phyloP scores from a whole-genome alignment of 2,888 invertebrate genomes.

The Zygaena filipendulae region DNA sequence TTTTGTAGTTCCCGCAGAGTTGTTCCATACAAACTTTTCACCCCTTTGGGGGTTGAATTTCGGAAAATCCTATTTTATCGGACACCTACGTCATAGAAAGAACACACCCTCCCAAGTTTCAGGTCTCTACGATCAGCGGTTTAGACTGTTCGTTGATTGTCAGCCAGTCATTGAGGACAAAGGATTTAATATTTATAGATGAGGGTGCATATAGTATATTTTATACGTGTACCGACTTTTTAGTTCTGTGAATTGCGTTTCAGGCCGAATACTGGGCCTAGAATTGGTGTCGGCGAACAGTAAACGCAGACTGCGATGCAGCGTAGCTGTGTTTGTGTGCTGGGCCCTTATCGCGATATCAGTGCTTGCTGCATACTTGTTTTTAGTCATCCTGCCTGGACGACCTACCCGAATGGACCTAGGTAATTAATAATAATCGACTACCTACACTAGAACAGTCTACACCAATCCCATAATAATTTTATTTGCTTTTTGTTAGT shows the following conservation, averaged over 20 bases:
- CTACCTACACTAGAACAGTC: not conserved
- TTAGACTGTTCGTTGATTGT: too few species aligned
- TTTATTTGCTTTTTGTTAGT: not conserved
- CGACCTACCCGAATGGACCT: conserved; percentile 33
- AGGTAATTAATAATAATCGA: too few species aligned
- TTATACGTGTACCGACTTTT: conserved; percentile 4
- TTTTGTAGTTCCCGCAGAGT: too few species aligned
- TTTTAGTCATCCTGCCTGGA: conserved; percentile 27
- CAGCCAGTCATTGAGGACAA: too few species aligned
- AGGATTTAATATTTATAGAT: conserved; percentile 1
- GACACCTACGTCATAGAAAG: too few species aligned
- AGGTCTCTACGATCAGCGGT: too few species aligned
- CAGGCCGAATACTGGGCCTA: conserved; percentile 53
- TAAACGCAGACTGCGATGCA: conserved; percentile 40
- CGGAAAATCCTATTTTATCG: too few species aligned
- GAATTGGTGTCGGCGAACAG: conserved; percentile 42
- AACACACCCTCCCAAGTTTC: too few species aligned
- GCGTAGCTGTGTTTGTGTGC: conserved; percentile 54
- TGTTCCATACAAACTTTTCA: too few species aligned
- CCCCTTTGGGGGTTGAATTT: too few species aligned
- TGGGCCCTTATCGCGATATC: conserved; percentile 44
- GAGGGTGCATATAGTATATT: conserved; percentile 11
- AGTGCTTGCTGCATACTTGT: conserved; percentile 36
- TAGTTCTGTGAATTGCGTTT: conserved; percentile 26
- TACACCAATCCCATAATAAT: not conserved